phyloP scores from a whole-genome alignment of 2,113 vertebrate species.

The Neolamprologus brichardi region DNA sequence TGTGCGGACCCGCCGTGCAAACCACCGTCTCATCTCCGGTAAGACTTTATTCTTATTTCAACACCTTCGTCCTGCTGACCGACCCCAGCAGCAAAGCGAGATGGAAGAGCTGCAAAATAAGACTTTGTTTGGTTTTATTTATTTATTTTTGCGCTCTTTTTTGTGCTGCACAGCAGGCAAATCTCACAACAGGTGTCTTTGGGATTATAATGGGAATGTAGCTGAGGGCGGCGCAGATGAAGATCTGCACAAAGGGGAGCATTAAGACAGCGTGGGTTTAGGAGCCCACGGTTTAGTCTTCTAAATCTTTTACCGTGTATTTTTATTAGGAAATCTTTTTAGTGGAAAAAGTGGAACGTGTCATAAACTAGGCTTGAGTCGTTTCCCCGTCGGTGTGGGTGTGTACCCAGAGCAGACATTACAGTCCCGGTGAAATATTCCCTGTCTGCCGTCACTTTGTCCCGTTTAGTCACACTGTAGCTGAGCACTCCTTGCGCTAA shows the following conservation, averaged over 20 bases:
- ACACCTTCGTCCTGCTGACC: background rate
- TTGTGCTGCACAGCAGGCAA: slow-evolving; percentile 9
- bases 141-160: slow-evolving; percentile 1
- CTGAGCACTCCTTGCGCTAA: background rate
- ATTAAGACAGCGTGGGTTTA: background rate
- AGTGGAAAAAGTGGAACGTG: background rate
- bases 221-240: background rate
- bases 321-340: background rate
- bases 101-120: background rate
- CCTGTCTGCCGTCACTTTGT: background rate
- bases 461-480: background rate
- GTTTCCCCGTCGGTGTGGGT: background rate
- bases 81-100: too few species aligned
- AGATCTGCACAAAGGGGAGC: background rate
- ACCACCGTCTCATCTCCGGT: slow-evolving; percentile 16
- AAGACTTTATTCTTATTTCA: background rate
- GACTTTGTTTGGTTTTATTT: background rate
- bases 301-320: background rate
- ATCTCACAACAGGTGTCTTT: slow-evolving; percentile 70
- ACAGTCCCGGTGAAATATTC: background rate
- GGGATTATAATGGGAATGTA: slow-evolving; percentile 47
- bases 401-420: background rate
- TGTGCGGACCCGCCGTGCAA: background rate
- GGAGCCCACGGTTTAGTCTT: background rate
- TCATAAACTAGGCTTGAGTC: background rate